Base-by-base conservation (phyloP, 2,113 vertebrate species). In the Oostethus manadensis region DNA sequence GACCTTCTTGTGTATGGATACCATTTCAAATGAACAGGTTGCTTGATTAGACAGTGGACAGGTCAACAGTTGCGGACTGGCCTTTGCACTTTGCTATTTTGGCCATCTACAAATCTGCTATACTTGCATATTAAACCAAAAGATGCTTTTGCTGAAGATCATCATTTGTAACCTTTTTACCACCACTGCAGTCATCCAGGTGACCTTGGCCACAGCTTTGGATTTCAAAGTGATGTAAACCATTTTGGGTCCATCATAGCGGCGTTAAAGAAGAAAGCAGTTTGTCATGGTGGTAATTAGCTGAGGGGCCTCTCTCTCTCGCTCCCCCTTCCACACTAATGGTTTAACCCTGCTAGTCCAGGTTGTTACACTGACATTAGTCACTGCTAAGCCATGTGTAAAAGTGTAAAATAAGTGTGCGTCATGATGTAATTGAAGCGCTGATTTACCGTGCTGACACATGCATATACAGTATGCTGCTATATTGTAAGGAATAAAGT, bases 181-280 rank as follows among this genome's bases (percentile, higher is more conserved):
- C 29, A 40, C 16, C 17, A n/a, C 16, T 53, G 51, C 51, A 21
- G n/a, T 33, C 33, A 35, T 53, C 35, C 33, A 40, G 2, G 9
- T 60, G 67, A 79, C 74, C 73, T 82, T 79, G 64, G 72, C 26
- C 7, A 42, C 26, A 60, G 49, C 60, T 61, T 81, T 67, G 57
- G 58, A 77, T 70, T 43, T 64, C 1, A 5, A 43, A 42, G 43
- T 49, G 57, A 70, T 67, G 38, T 70, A 56, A 74, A 79, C 62
- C 58, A 63, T 49, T 58, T 55, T 51, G 42, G 64, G 45, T 63
- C 58, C 50, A 65, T 74, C 51, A 62, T 79, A 58, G 26, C 64
- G 16, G 51, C 16, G 50, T 67, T 73, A 62, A 42, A 70, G 43
- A 43, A 23, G 57, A 50, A 53, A 22, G 40, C 35, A 45, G 29